Conservation (phyloP, 2,797 vertebrate genomes). For the Crenuchus spilurus region DNA sequence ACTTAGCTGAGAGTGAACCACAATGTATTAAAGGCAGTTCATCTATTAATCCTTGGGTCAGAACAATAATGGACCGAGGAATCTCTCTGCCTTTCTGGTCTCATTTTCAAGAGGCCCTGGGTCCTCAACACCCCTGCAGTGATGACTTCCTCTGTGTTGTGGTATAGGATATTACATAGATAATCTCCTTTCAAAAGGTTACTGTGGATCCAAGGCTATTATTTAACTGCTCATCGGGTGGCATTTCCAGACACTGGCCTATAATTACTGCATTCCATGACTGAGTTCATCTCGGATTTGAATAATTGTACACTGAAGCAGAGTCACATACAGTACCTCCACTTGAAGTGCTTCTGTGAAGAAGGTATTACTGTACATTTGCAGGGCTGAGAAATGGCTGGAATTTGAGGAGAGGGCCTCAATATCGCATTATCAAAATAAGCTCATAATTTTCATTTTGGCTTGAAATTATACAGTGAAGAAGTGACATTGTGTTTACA, state of each 20-base stretch:
- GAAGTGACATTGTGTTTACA: neutral
- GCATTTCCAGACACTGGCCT: constrained; percentile 68
- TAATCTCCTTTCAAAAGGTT: constrained; percentile 70
- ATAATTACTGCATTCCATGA: constrained; percentile 74
- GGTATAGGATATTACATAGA: constrained; percentile 59
- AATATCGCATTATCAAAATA: neutral
- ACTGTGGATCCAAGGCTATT: constrained; percentile 67
- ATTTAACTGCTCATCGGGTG: constrained; percentile 73
- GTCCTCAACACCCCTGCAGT: constrained; percentile 27
- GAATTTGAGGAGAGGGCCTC: constrained; percentile 48
- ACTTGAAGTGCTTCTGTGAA: constrained; percentile 65
- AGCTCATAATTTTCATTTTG: constrained; percentile 18
- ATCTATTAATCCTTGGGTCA: constrained; percentile 22
- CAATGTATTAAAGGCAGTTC: constrained; percentile 7
- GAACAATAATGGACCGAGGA: constrained; percentile 17
- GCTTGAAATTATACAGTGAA: neutral
- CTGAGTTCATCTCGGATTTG: constrained; percentile 70
- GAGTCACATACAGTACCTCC: constrained; percentile 57
- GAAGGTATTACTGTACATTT: constrained; percentile 62
- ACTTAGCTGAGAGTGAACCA: constrained; percentile 1
- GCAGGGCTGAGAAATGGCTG: constrained; percentile 59
- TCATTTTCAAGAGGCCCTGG: constrained; percentile 34
- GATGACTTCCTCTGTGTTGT: constrained; percentile 53
- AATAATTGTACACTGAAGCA: constrained; percentile 71
- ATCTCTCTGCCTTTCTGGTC: constrained; percentile 20